Base-by-base conservation (phyloP, 1,140 invertebrate species). In the Nephila pilipes region DNA sequence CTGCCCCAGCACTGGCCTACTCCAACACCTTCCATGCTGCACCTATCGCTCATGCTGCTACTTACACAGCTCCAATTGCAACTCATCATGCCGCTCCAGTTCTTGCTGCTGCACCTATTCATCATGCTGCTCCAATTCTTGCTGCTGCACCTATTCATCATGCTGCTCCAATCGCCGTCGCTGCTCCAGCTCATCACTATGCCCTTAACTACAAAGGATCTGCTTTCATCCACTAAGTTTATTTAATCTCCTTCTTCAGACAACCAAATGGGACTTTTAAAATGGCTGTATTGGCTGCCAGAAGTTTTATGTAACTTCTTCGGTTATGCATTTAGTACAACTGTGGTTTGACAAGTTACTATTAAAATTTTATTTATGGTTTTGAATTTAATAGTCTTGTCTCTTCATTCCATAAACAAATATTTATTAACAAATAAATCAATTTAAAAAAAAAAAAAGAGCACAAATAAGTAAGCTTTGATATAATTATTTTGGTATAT, bases 131-230 rank as follows among this genome's bases (percentile, higher is more conserved):
- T 12, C 85, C 55, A 20, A 29, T 38, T 36, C 25, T 32, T 29
- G 25, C 20, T n/a, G 85, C 85, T 10, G 29, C 85, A 12, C 3
- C 57, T 20, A 25, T 60, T 8, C 25, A 58, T 57, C 81, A 54
- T 12, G 85, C 85, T 36, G 29, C 58, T 18, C 36, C 85, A 22
- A 4, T 36, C 4, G 20, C 36, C 38, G n/a, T 46, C 16, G 80
- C 38, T 14, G 80, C 80, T 20, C 55, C 85, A 32, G 85, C 85
- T 32, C 85, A 32, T 46, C 55, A 85, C 85, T 25, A 29, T 36
- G 85, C 85, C 12, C 16, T 87, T 25, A 87, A 87, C 85, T 87
- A 87, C 29, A 87, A 87, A 29, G 85, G 85, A 63, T 60, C 85
- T 32, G 4, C 85, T 22, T 16, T 63, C 57, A 22, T 83, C 80